Evolutionary conservation across 2,113 vertebrate species (phyloP).

Genomic region (Rhinoptilus africanus): DNA sequence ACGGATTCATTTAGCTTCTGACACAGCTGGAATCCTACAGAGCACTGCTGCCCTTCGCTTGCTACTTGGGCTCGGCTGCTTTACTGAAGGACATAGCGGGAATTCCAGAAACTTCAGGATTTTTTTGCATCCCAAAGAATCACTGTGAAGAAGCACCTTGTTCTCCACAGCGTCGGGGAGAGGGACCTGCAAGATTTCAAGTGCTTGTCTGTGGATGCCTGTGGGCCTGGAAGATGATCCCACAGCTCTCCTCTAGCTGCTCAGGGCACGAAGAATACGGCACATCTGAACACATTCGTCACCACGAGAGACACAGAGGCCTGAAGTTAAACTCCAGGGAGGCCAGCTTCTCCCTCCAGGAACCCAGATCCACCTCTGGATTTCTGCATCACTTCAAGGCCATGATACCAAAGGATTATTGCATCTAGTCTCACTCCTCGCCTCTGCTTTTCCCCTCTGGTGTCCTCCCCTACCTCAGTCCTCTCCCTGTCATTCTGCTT

Average conservation of each 20-base stretch:
- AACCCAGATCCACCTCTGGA: background rate
- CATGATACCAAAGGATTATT: background rate
- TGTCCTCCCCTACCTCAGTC: background rate
- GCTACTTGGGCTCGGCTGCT: background rate
- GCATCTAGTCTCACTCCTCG: background rate
- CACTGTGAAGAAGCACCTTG: background rate
- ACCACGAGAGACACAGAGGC: background rate
- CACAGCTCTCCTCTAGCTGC: background rate
- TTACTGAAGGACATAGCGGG: background rate
- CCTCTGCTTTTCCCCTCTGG: background rate
- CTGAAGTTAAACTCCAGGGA: background rate
- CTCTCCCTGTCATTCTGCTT: background rate
- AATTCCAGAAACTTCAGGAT: background rate
- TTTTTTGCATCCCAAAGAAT: background rate
- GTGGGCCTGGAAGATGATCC: background rate
- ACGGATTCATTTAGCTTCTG: background rate
- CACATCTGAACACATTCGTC: background rate
- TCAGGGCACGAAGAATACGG: background rate
- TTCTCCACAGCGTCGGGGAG: background rate
- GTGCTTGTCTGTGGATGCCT: background rate
- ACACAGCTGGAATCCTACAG: background rate
- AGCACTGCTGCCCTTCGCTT: background rate
- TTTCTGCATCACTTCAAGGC: background rate
- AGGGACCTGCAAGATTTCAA: background rate
- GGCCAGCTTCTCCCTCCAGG: background rate